phyloP scores from a whole-genome alignment of 2,888 invertebrate species.

The Apotomis turbidana region DNA sequence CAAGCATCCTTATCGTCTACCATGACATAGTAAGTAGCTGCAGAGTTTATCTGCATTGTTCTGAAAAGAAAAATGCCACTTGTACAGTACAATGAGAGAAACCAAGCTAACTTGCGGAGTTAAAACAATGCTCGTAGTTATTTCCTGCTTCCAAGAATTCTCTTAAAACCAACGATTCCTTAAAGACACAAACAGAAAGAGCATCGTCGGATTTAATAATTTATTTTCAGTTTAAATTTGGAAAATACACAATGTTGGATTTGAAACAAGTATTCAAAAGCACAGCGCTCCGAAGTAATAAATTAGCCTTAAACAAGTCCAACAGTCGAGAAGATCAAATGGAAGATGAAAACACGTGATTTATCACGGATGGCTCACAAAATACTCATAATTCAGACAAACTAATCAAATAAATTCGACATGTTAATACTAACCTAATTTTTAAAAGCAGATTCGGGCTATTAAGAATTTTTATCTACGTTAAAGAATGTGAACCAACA shows the following conservation, averaged over 20 bases:
- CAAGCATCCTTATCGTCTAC: background rate
- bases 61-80: background rate
- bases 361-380: conserved; percentile 33
- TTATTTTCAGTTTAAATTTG: conserved; percentile 32
- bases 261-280: conserved; percentile 13
- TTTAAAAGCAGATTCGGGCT: conserved; percentile 54
- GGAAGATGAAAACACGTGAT: conserved; percentile 32
- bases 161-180: conserved; percentile 19
- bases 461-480: conserved; percentile 72
- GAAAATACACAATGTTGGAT: conserved; percentile 35
- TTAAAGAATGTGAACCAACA: conserved; percentile 63
- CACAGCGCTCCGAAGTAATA: conserved; percentile 20
- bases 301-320: conserved; percentile 32
- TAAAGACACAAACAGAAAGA: conserved; percentile 28
- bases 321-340: conserved; percentile 36
- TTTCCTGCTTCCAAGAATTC: conserved; percentile 19
- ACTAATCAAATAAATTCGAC: conserved; percentile 44
- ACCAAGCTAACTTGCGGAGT: background rate
- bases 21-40: background rate
- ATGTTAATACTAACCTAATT: conserved; percentile 49
- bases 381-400: conserved; percentile 19
- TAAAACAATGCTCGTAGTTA: background rate
- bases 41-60: background rate
- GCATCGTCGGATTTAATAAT: conserved; percentile 23
- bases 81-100: conserved; percentile 1